Evolutionary conservation across 2,113 vertebrate genomes (phyloP).

Genomic region (Datnioides undecimradiatus): DNA sequence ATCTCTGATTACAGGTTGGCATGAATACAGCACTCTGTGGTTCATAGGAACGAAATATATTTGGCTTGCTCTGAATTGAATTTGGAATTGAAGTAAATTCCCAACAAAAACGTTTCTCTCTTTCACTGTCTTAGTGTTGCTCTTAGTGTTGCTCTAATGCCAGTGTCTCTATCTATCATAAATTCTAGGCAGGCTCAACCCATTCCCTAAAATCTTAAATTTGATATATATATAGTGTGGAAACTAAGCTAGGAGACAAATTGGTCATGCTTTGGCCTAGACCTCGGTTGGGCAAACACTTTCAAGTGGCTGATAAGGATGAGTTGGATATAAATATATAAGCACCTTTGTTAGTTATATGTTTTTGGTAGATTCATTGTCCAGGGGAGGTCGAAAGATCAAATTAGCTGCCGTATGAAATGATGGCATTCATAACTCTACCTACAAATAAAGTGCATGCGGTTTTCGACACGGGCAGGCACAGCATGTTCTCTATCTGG

Average conservation of each 20-base stretch:
- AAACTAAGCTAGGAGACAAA: slow-evolving; percentile 56
- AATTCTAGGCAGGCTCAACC: slow-evolving; percentile 56
- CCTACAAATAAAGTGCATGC: background rate
- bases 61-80: slow-evolving; percentile 67
- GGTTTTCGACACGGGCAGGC: background rate
- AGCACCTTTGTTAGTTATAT: background rate
- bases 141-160: slow-evolving; percentile 62
- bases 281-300: slow-evolving; percentile 57
- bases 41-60: slow-evolving; percentile 69
- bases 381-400: background rate
- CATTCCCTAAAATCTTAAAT: slow-evolving; percentile 67
- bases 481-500: background rate
- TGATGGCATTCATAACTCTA: background rate
- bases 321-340: slow-evolving; percentile 27
- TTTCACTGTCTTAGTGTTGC: slow-evolving; percentile 59
- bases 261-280: slow-evolving; percentile 52
- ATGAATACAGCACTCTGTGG: slow-evolving; percentile 54
- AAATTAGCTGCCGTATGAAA: slow-evolving; percentile 2
- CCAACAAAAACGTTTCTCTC: slow-evolving; percentile 56
- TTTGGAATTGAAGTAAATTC: slow-evolving; percentile 68
- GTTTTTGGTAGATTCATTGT: background rate
- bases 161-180: slow-evolving; percentile 65
- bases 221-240: slow-evolving; percentile 66
- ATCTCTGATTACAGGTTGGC: slow-evolving; percentile 58
- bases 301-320: slow-evolving; percentile 42